Base-by-base conservation (phyloP, 2,888 invertebrate genomes). In the Cataglyphis rosenhaueri region DNA sequence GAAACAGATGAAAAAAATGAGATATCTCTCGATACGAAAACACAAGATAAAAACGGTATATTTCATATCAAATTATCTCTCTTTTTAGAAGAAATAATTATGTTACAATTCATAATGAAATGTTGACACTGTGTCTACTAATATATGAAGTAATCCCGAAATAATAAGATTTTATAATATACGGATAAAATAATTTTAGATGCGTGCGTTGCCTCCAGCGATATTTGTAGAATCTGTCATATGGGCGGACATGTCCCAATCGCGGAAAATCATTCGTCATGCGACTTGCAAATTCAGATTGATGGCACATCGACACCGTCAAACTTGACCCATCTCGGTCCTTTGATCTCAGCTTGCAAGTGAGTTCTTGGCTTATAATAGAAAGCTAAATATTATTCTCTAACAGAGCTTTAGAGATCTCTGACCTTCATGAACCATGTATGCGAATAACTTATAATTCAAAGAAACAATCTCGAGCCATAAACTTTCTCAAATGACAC, bases 171-270 rank as follows among this genome's bases (percentile, higher is more conserved):
- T 41, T 21, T 6, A 6, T 32, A 38, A 35, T 15, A 62, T 38
- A 5, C 8, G 2, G 2, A 18, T 52, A 68, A 57, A 68, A 78
- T 68, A 32, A 68, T 78, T 78, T 59, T 59, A 78, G 82, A 84
- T 32, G 9, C 59, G 25, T 57, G 55, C 0, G 4, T 65, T 15
- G 52, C 38, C 29, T 85, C 85, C 0, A 85, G 90, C 21, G 94
- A 94, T 84, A 94, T 94, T 81, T 94, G 94, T 85, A 90, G 94
- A 82, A 94, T 94, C 76, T 94, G 94, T 87, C 94, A 94, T 85
- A 94, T 94, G 94, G 94, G 93, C n/a, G 91, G 90, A 41, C 90
- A 91, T 78, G 89, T 91, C 57, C 62, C 88, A 6, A 44, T 86
- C 12, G 78, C 84, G 6, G 85, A 81, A 61, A 87, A 83, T 70